Conservation (phyloP, 2,113 vertebrate species). For the Dasyornis broadbenti region DNA sequence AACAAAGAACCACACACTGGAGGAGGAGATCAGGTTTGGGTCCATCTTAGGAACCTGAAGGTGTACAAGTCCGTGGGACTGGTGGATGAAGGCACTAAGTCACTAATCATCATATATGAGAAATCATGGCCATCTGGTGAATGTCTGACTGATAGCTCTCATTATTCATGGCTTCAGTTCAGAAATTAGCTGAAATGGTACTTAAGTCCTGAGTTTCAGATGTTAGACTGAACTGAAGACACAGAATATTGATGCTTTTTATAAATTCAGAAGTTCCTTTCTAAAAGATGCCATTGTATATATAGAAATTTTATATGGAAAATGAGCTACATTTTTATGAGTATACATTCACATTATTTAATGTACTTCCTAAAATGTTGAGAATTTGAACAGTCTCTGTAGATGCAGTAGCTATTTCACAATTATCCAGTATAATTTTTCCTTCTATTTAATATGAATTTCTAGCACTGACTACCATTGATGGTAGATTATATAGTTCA, state of each 20-base stretch:
- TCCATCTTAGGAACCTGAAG: neutral
- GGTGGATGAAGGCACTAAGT: neutral
- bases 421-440: neutral
- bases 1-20: neutral
- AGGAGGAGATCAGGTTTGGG: neutral
- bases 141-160: neutral
- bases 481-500: neutral
- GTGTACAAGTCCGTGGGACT: accelerated
- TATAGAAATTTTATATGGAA: neutral
- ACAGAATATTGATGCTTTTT: neutral
- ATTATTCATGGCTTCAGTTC: neutral
- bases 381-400: neutral
- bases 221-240: neutral
- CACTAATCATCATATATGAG: neutral
- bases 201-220: neutral
- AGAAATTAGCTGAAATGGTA: neutral
- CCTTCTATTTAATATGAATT: neutral
- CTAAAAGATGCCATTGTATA: neutral
- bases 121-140: neutral
- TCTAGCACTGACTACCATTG: neutral
- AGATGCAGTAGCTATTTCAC: neutral
- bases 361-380: neutral
- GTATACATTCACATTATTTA: neutral
- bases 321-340: neutral
- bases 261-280: neutral